These are phyloP conservation scores for Agrotis clavis DNA, from an alignment of 2,888 invertebrate genomes.

Conservation along the genomic window DNA sequence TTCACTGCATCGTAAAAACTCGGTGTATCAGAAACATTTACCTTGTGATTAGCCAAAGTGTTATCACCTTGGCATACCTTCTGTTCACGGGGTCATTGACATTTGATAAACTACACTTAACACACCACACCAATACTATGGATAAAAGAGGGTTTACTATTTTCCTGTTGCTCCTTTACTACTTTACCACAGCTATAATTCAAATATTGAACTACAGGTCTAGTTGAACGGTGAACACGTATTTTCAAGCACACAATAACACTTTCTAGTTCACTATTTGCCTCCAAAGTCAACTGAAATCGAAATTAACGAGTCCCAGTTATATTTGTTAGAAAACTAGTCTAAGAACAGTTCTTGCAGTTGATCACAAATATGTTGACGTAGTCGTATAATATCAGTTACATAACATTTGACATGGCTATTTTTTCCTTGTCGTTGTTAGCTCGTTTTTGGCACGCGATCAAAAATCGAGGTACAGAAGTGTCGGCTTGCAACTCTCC, in stretches of 20 bases:
- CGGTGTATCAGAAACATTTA: constrained; percentile 61
- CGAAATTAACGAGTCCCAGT: constrained; percentile 26
- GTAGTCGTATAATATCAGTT: constrained; percentile 71
- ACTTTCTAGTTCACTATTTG: constrained; percentile 25
- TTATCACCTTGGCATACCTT: constrained; percentile 85
- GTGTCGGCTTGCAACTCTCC: constrained; percentile 70
- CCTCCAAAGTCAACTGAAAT: constrained; percentile 22
- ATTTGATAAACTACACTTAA: constrained; percentile 72
- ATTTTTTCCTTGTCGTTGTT: constrained; percentile 88
- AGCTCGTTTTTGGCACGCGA: constrained; percentile 82
- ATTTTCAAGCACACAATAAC: constrained; percentile 16
- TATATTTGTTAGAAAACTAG: constrained; percentile 48
- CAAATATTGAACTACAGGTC: constrained; percentile 13
- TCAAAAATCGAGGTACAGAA: constrained; percentile 81
- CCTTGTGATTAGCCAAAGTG: constrained; percentile 75
- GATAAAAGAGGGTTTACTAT: constrained; percentile 21
- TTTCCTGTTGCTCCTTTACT: constrained; percentile 27
- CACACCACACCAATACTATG: constrained; percentile 47
- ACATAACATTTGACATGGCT: constrained; percentile 85
- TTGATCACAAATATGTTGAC: constrained; percentile 69
- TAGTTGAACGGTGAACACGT: not conserved
- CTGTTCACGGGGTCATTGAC: constrained; percentile 83
- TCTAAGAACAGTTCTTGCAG: constrained; percentile 38
- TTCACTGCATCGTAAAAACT: constrained; percentile 23
- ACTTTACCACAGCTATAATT: not conserved